These are phyloP conservation scores for Bombylius major DNA, from an alignment of 2,888 invertebrate species.

Conservation along the genomic window DNA sequence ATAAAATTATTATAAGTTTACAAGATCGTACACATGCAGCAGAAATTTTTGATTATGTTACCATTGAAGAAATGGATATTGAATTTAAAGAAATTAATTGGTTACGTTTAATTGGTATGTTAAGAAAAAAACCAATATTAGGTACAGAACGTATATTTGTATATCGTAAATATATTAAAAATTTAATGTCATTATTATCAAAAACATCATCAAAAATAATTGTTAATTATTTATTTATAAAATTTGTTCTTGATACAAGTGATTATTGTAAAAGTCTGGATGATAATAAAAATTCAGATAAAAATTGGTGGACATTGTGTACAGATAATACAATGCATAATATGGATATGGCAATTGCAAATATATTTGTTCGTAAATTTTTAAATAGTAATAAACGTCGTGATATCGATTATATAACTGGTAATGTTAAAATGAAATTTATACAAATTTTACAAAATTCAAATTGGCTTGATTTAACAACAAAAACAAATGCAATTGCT, in stretches of 20 bases:
- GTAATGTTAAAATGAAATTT: not conserved
- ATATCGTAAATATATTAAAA: slow-evolving; percentile 1
- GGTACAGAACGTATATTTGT: not conserved
- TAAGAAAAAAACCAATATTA: not conserved
- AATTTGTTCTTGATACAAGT: not conserved
- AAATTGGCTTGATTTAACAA: not conserved
- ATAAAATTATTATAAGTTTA: slow-evolving; percentile 8
- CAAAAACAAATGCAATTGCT: not conserved
- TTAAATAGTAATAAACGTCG: not conserved
- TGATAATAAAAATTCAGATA: not conserved
- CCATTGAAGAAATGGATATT: slow-evolving; percentile 2
- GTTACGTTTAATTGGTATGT: slow-evolving; percentile 5
- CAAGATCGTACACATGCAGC: slow-evolving; percentile 6
- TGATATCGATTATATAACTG: not conserved
- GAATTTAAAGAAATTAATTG: slow-evolving; percentile 7
- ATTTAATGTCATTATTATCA: slow-evolving; percentile 1
- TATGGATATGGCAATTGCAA: slow-evolving; percentile 46
- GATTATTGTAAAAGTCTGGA: not conserved
- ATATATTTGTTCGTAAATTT: slow-evolving; percentile 44
- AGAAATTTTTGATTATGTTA: slow-evolving; percentile 5
- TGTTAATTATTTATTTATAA: slow-evolving; percentile 6
- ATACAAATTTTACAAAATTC: not conserved
- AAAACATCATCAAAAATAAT: slow-evolving; percentile 1
- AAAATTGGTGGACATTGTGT: slow-evolving; percentile 62
- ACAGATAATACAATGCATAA: slow-evolving; percentile 74